Evolutionary conservation across 2,797 vertebrate species (phyloP).

Genomic region (Pitangus sulphuratus): DNA sequence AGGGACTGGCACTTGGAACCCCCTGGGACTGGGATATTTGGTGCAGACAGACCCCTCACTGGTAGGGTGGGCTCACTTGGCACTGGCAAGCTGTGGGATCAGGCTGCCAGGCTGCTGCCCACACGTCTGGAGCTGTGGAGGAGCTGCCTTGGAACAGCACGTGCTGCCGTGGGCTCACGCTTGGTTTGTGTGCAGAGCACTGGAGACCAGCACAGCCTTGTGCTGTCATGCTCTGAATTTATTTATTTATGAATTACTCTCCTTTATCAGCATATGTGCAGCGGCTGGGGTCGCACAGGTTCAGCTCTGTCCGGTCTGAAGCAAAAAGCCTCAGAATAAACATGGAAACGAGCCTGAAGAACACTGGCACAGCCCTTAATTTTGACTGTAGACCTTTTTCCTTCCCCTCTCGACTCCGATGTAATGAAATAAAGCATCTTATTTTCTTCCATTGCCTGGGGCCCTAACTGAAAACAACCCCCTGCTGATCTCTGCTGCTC

Average conservation of each 20-base stretch:
- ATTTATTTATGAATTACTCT: slow-evolving; percentile 1
- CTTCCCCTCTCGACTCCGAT: slow-evolving; percentile 4
- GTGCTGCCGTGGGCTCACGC: not conserved
- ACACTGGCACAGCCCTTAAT: not conserved
- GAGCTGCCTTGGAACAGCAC: not conserved
- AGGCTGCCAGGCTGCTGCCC: not conserved
- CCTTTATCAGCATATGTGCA: not conserved
- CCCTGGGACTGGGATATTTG: accelerated
- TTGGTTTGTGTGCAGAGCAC: not conserved
- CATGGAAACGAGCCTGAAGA: not conserved
- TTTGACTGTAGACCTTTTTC: slow-evolving; percentile 49
- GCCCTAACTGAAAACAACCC: slow-evolving; percentile 64
- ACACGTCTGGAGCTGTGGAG: not conserved
- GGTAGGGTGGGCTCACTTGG: not conserved
- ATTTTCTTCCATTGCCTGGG: slow-evolving; percentile 64
- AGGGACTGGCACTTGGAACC: not conserved
- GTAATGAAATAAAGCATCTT: slow-evolving; percentile 68
- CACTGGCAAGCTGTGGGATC: not conserved
- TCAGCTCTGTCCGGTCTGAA: not conserved
- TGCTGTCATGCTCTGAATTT: not conserved
- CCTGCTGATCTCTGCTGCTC: slow-evolving; percentile 64
- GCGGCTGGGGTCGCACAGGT: not conserved
- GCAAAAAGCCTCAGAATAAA: slow-evolving; percentile 26
- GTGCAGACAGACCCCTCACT: not conserved
- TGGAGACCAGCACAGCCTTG: not conserved